Percentiles rank a stretch among this genome's conserved stretches.
Conservation (phyloP, 2,113 vertebrate species). For the Cardinalis cardinalis region DNA sequence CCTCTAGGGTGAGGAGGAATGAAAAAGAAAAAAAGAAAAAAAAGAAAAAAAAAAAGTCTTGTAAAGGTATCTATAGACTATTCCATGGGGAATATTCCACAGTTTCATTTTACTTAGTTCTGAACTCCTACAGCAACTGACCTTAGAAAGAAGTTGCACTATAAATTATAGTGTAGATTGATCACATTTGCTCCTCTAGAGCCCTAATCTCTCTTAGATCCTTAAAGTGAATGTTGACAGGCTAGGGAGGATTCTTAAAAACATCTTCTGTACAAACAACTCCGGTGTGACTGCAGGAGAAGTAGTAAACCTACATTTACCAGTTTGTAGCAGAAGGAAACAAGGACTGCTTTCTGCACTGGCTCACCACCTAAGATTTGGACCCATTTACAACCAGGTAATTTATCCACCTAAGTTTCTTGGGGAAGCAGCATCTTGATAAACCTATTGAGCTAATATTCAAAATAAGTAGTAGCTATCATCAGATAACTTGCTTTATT, state of each 20-base stretch:
- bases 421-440: not conserved
- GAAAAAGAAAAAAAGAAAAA: not conserved
- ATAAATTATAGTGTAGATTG: not conserved
- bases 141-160: constrained; percentile 41
- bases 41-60: not conserved
- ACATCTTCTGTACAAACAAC: not conserved
- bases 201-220: not conserved
- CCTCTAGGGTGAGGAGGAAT: constrained; percentile 41
- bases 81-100: constrained; percentile 23
- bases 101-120: constrained; percentile 70
- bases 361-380: not conserved
- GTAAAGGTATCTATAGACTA: constrained; percentile 44
- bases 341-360: not conserved
- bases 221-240: not conserved
- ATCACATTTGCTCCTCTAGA: constrained; percentile 16
- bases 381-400: not conserved
- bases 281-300: not conserved
- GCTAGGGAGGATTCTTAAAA: not conserved
- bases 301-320: not conserved
- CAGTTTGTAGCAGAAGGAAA: accelerated
- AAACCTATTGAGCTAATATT: not conserved
- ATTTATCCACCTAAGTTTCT: not conserved
- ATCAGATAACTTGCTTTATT: not conserved
- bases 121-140: constrained; percentile 64
- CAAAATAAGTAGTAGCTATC: too few species aligned